phyloP scores from a whole-genome alignment of 2,113 vertebrate genomes.

The Sebastes fasciatus region DNA sequence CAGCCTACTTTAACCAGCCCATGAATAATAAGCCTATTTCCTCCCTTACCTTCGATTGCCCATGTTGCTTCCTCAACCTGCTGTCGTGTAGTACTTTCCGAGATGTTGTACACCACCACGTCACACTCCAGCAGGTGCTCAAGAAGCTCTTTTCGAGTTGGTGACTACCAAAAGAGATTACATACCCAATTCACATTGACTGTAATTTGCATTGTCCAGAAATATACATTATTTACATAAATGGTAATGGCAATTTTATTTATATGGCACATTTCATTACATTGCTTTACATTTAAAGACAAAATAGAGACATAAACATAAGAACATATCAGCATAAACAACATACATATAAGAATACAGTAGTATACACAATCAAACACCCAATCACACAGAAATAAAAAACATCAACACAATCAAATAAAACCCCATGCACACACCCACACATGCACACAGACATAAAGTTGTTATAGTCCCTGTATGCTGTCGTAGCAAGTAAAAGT shows the following conservation, averaged over 20 bases:
- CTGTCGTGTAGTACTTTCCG: constrained; percentile 79
- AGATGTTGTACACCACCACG: constrained; percentile 92
- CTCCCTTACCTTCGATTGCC: constrained; percentile 87
- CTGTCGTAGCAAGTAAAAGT: background rate
- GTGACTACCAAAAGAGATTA: constrained; percentile 70
- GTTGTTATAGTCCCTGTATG: background rate
- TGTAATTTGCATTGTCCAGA: background rate
- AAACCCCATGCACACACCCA: no score
- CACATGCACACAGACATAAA: background rate
- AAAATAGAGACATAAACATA: no score
- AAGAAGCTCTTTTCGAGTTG: constrained; percentile 83
- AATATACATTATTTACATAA: background rate
- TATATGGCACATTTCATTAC: no score
- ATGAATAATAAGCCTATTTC: background rate
- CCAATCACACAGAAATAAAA: no score
- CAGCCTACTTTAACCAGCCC: no score
- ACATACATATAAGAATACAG: no score
- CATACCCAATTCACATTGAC: background rate
- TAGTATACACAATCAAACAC: no score
- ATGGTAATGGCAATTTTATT: no score
- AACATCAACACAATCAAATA: no score
- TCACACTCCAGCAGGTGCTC: constrained; percentile 88
- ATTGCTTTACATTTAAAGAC: no score
- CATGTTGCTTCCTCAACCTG: constrained; percentile 90
- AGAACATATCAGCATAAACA: no score